Percentiles rank a stretch among this genome's conserved stretches.
These are phyloP conservation scores for Hirundichthys speculiger DNA, from an alignment of 2,113 vertebrate genomes.

Conservation along the genomic window DNA sequence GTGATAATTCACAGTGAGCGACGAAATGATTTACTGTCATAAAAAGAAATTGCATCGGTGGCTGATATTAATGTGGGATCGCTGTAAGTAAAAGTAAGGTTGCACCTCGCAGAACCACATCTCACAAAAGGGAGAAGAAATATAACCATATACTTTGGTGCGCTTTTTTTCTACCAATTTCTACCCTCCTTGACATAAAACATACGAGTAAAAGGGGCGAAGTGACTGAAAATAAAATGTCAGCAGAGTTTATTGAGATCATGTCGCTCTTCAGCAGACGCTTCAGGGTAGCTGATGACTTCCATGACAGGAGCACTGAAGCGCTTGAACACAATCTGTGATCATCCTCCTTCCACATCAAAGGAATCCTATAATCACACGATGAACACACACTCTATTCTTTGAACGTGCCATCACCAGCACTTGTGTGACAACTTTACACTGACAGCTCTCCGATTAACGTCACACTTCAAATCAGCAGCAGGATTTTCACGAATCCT, in stretches of 20 bases:
- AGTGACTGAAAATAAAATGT: conserved; percentile 15
- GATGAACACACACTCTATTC: conserved; percentile 5
- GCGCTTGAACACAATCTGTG: conserved; percentile 25
- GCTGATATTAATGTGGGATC: background rate
- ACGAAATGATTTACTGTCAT: conserved; percentile 7
- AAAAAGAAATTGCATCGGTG: background rate
- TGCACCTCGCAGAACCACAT: too few relatives aligned
- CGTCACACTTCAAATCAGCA: too few relatives aligned
- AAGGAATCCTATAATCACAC: conserved; percentile 6
- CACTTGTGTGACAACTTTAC: background rate
- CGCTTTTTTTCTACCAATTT: too few relatives aligned
- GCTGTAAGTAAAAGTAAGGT: too few relatives aligned
- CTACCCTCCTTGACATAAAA: background rate
- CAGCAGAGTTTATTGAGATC: conserved; percentile 14
- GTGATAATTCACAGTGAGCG: background rate
- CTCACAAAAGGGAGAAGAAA: too few relatives aligned
- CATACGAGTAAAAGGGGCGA: too few relatives aligned
- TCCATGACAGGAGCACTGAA: conserved; percentile 29
- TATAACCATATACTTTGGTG: too few relatives aligned
- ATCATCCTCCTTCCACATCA: conserved; percentile 37
- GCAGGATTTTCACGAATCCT: too few relatives aligned
- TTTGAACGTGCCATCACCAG: background rate
- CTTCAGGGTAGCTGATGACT: conserved; percentile 29
- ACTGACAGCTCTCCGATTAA: too few relatives aligned
- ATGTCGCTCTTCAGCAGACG: conserved; percentile 16